Evolutionary conservation across 2,888 invertebrate genomes (phyloP), one percentile per base, ranked within the genome.

Genomic region (Ceriagrion tenellum): DNA sequence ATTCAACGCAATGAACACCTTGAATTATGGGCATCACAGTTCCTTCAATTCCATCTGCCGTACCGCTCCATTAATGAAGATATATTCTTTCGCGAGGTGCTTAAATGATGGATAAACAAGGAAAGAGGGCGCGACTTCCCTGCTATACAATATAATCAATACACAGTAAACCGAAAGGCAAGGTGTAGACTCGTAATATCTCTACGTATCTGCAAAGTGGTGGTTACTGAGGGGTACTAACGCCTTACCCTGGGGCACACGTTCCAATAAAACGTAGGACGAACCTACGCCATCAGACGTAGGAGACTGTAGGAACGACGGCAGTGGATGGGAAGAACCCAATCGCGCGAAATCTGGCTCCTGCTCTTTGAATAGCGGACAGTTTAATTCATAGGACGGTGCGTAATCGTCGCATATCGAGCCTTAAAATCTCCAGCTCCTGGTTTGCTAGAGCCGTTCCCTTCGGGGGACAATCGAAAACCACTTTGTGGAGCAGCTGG

Each of bases 131-230:
- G 35, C 81, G n/a, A n/a, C 81, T 3, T 35, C 35, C 81, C 81
- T 35, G 13, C 12, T 35, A 81, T 35, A 81, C 35, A 16, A 1
- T 81, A 35, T 81, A 35, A 16, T 81, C 13, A n/a, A 35, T 23
- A 35, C n/a, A 81, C 13, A 12, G 35, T 81, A 81, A 35, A 30
- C 35, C 81, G 81, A 12, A 35, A 81, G 81, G 35, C 30, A 35
- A 81, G 81, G 30, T 13, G 81, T 35, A 35, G 81, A 6, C 81
- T n/a, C 35, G 81, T 35, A 35, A 81, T 81, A 81, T 81, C 81
- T 81, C 35, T 81, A 81, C 35, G 35, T 35, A 81, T 35, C 81
- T 81, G 81, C 81, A 81, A 81, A 81, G 81, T 81, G 81, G 81
- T 13, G 35, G 81, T 81, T 81, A 10, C 35, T 13, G 81, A 35